Evolutionary conservation across 2,888 invertebrate genomes (phyloP).

Genomic region (Catocala sponsa): DNA sequence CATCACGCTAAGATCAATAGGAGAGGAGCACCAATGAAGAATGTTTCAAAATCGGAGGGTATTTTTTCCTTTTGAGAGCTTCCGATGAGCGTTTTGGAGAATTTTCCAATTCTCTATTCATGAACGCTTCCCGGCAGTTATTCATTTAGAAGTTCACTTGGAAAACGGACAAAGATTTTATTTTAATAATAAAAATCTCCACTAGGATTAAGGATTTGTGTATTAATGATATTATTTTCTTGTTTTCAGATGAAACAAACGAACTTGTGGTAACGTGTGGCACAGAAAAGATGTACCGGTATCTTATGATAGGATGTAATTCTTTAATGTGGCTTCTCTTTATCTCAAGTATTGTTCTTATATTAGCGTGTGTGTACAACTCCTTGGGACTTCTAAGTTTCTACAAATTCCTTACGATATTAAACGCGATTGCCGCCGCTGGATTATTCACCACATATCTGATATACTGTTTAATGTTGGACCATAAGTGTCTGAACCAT

Average conservation of each 20-base stretch:
- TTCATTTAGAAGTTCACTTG: too few species aligned
- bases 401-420: neutral
- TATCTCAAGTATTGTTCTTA: neutral
- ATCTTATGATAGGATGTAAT: neutral
- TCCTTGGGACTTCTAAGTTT: neutral
- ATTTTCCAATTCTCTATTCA: too few species aligned
- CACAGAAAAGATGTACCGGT: neutral
- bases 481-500: conserved; percentile 8
- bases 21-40: too few species aligned
- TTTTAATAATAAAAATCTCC: too few species aligned
- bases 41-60: too few species aligned
- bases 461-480: neutral
- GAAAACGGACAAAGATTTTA: too few species aligned
- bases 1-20: too few species aligned
- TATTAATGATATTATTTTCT: neutral
- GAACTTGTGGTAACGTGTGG: neutral
- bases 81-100: too few species aligned
- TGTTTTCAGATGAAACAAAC: neutral
- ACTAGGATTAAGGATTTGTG: too few species aligned
- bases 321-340: conserved; percentile 5
- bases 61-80: too few species aligned
- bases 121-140: too few species aligned
- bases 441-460: neutral
- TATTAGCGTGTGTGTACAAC: neutral
- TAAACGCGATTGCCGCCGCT: neutral